Percentiles rank a stretch among this genome's conserved stretches.
Evolutionary conservation across 1,140 invertebrate genomes (phyloP).

Genomic region (Lycorma delicatula): DNA sequence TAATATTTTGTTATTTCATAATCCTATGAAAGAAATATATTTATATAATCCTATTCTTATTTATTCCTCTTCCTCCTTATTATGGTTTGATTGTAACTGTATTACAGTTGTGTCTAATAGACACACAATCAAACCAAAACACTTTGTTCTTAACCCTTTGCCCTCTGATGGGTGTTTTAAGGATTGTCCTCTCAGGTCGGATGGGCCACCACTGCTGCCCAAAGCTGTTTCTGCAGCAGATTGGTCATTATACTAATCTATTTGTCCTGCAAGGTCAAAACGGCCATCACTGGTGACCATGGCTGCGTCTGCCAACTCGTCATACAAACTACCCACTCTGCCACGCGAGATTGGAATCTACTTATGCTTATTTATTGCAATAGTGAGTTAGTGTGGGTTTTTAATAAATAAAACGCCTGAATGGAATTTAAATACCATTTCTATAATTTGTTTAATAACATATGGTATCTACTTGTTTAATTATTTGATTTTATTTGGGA

Average conservation of each 20-base stretch:
- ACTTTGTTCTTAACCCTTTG: constrained; percentile 3
- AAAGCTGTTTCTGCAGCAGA: neutral
- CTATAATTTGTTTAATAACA: too few species aligned
- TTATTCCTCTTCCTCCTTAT: too few species aligned
- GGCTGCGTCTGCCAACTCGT: neutral
- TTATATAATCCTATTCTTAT: too few species aligned
- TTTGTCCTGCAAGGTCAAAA: neutral
- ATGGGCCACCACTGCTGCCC: neutral
- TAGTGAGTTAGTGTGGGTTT: neutral
- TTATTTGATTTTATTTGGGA: too few species aligned
- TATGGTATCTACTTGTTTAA: too few species aligned
- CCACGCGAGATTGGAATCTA: neutral
- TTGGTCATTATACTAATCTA: neutral
- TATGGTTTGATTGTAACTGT: too few species aligned
- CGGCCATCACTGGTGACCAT: neutral
- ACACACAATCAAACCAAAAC: too few species aligned
- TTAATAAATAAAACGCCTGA: neutral
- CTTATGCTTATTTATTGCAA: neutral
- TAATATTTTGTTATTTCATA: too few species aligned
- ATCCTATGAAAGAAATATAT: too few species aligned
- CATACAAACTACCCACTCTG: neutral
- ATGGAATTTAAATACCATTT: neutral
- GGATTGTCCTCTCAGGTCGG: constrained; percentile 1
- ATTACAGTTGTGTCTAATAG: too few species aligned
- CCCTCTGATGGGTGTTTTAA: constrained; percentile 1